A percentile compares a stretch with the other conserved stretches of the same genome.
Evolutionary conservation across 2,888 invertebrate species (phyloP).

Genomic region (Stegophylla sp.): DNA sequence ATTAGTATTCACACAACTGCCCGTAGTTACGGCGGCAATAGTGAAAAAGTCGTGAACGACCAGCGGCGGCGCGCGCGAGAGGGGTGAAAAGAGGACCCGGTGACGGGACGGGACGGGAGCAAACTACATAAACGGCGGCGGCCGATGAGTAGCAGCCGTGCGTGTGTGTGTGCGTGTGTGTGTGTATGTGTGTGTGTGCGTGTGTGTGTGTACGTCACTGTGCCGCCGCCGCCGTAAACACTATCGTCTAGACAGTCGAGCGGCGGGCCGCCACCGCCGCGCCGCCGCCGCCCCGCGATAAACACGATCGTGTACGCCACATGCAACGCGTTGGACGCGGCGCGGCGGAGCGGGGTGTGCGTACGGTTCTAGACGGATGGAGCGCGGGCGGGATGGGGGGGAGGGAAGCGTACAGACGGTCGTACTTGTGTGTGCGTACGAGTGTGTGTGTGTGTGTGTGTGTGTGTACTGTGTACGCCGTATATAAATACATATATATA

Average conservation of each 20-base stretch:
- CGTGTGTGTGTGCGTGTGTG: not conserved
- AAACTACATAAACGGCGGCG: constrained; percentile 16
- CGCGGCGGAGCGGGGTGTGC: not conserved
- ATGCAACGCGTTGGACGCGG: constrained; percentile 2
- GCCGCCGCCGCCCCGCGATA: constrained; percentile 40
- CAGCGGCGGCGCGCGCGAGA: not conserved
- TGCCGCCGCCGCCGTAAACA: constrained; percentile 19
- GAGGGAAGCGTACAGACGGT: not conserved
- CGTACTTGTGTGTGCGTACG: not conserved
- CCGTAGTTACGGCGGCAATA: constrained; percentile 26
- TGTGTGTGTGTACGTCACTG: not conserved
- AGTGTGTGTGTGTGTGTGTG: not conserved
- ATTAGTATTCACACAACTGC: constrained; percentile 50
- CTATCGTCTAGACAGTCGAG: constrained; percentile 46
- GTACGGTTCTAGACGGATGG: not conserved
- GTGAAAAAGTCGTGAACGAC: constrained; percentile 45
- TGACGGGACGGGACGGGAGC: not conserved
- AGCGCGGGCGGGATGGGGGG: not conserved
- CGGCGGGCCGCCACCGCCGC: constrained; percentile 3
- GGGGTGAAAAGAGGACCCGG: not conserved
- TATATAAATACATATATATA: no score
- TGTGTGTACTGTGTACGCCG: not conserved
- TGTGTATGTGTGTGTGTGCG: no score
- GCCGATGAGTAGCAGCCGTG: not conserved
- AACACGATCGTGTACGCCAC: constrained; percentile 42